Conservation (phyloP, 2,888 invertebrate genomes). For the Ophioninae sp. region DNA sequence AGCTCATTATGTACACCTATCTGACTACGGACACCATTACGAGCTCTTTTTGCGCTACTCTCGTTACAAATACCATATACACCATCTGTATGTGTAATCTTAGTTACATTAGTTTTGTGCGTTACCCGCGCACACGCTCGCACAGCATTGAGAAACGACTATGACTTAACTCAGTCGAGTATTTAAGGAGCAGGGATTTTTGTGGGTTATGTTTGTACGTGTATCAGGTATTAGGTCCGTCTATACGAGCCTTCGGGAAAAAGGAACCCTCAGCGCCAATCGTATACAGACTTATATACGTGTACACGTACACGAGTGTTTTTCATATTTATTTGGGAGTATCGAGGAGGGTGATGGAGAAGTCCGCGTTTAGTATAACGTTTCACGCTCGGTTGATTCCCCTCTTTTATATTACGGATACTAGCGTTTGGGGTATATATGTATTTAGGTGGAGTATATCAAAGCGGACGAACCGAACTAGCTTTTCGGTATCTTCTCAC, state of each 20-base stretch:
- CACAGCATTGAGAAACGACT: background rate
- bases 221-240: conserved; percentile 24
- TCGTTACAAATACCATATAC: conserved; percentile 54
- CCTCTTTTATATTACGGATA: conserved; percentile 66
- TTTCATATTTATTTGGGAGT: conserved; percentile 57
- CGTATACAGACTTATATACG: conserved; percentile 23
- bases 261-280: conserved; percentile 39
- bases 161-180: background rate
- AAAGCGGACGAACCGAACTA: conserved; percentile 53
- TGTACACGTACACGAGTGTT: conserved; percentile 35
- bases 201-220: conserved; percentile 29
- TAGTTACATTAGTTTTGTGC: conserved; percentile 19
- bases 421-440: conserved; percentile 26
- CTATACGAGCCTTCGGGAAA: conserved; percentile 20
- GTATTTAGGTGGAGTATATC: conserved; percentile 44
- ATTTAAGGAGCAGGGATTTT: conserved; percentile 31
- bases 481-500: conserved; percentile 42
- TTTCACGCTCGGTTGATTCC: conserved; percentile 80
- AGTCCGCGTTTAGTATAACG: conserved; percentile 80
- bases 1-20: conserved; percentile 79
- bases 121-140: background rate
- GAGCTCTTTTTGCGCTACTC: conserved; percentile 75
- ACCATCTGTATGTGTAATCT: conserved; percentile 40
- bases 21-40: conserved; percentile 77
- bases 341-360: conserved; percentile 50